Evolutionary conservation across 2,113 vertebrate species (phyloP).

Genomic region (Podarcis muralis): DNA sequence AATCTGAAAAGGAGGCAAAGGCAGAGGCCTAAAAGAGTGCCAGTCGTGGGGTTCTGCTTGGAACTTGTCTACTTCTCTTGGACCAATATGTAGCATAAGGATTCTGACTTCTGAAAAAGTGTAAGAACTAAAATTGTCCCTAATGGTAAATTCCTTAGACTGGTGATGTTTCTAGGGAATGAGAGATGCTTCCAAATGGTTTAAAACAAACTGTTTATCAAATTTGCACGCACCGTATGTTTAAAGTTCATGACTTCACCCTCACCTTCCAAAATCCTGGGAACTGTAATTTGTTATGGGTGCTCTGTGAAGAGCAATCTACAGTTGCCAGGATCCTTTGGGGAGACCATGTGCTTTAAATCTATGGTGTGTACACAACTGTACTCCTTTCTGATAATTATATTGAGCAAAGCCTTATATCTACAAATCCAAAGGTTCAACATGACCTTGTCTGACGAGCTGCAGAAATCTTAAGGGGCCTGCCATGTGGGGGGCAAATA

Average conservation of each 20-base stretch:
- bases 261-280: too few relatives aligned
- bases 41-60: background rate
- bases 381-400: background rate
- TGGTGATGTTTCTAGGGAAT: background rate
- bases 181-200: background rate
- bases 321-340: too few relatives aligned
- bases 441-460: background rate
- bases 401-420: background rate
- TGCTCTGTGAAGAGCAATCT: too few relatives aligned
- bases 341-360: too few relatives aligned
- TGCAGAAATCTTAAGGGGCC: background rate
- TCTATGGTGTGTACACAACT: background rate
- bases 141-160: background rate
- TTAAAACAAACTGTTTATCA: background rate
- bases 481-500: background rate
- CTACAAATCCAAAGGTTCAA: background rate
- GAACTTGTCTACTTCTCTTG: background rate
- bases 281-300: too few relatives aligned
- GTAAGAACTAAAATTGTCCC: too few relatives aligned
- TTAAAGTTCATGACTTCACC: too few relatives aligned
- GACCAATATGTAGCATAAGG: background rate
- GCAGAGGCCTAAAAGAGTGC: background rate
- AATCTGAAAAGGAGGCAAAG: background rate
- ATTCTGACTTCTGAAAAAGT: background rate
- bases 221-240: too few relatives aligned